A percentile compares a stretch with the other conserved stretches of the same genome.
These are phyloP conservation scores for Petrolisthes manimaculis DNA, from an alignment of 2,888 invertebrate genomes.

Conservation along the genomic window DNA sequence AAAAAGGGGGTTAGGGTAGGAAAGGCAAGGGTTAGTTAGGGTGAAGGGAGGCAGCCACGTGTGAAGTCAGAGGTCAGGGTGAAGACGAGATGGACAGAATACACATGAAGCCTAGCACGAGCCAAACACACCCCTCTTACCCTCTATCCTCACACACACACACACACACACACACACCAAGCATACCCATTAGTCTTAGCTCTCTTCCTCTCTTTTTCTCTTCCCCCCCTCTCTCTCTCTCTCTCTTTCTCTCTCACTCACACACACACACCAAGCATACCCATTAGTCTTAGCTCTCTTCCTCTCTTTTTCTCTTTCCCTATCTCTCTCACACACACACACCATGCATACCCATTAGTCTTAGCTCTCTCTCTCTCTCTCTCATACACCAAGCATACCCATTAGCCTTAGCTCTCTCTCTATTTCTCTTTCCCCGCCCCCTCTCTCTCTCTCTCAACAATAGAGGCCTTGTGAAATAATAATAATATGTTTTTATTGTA, in stretches of 20 bases:
- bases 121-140: conserved; percentile 13
- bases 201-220: neutral
- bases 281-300: neutral
- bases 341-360: neutral
- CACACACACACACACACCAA: conserved; percentile 9
- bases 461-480: neutral
- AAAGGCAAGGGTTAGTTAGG: too few relatives aligned
- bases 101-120: neutral
- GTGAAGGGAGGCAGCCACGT: too few relatives aligned
- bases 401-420: neutral
- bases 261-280: neutral
- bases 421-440: neutral
- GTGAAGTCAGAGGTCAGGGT: neutral
- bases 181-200: neutral
- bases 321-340: conserved; percentile 3
- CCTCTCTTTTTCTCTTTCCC: neutral
- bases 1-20: neutral
- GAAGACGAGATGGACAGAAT: neutral
- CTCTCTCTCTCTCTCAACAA: neutral
- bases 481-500: neutral
- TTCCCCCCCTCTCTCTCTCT: neutral
- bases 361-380: neutral
- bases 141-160: neutral
- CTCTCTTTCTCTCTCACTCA: neutral
- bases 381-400: neutral